Evolutionary conservation across 2,888 invertebrate species (phyloP).

Genomic region (Scotopteryx bipunctaria): DNA sequence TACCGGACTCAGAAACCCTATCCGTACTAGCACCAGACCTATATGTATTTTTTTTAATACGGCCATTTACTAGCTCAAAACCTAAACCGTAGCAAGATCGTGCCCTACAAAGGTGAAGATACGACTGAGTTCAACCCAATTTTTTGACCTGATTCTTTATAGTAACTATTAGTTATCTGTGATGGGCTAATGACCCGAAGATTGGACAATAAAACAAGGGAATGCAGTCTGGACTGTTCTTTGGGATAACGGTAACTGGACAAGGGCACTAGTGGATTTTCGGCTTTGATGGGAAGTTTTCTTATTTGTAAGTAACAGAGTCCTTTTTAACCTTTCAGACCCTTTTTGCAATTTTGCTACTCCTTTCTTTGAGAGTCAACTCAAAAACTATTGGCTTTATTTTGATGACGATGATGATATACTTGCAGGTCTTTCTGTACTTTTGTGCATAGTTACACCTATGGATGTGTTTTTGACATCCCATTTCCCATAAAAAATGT

Average conservation of each 20-base stretch:
- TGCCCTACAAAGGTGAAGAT: slow-evolving; percentile 79
- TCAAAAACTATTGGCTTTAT: too few species aligned
- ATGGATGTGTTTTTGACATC: too few species aligned
- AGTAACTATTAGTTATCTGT: slow-evolving; percentile 53
- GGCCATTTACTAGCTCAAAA: slow-evolving; percentile 12
- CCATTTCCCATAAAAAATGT: too few species aligned
- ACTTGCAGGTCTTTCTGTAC: too few species aligned
- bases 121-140: slow-evolving; percentile 74
- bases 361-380: too few species aligned
- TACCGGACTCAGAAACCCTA: background rate
- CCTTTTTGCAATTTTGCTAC: too few species aligned
- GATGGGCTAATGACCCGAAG: slow-evolving; percentile 66
- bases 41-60: too few species aligned
- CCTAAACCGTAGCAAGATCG: slow-evolving; percentile 38
- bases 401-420: too few species aligned
- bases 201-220: slow-evolving; percentile 69
- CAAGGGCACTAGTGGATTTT: background rate
- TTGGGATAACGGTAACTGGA: slow-evolving; percentile 47
- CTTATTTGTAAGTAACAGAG: background rate
- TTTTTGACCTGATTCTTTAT: slow-evolving; percentile 73
- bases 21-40: too few species aligned
- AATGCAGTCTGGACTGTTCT: slow-evolving; percentile 60
- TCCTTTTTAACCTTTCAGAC: background rate
- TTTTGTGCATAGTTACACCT: too few species aligned
- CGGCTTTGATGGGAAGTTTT: background rate